Conservation (phyloP, 2,888 invertebrate species). For the Dasypolia templi region DNA sequence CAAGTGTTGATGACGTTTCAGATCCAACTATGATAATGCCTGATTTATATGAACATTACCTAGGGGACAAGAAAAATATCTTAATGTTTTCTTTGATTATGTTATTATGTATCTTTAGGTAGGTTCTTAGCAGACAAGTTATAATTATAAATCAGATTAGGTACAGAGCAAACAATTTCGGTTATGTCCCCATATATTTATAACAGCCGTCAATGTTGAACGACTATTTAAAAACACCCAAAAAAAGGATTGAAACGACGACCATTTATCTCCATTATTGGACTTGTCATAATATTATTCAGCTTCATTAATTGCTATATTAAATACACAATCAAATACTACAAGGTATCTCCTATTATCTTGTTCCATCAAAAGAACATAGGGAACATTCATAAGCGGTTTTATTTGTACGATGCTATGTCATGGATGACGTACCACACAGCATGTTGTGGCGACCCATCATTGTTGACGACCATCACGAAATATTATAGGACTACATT, state of each 20-base stretch:
- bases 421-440: constrained; percentile 40
- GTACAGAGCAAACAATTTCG: not conserved
- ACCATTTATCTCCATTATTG: not conserved
- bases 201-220: too few species aligned
- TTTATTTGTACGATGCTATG: constrained; percentile 36
- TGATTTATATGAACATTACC: constrained; percentile 6
- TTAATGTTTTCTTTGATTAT: not conserved
- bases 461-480: constrained; percentile 5
- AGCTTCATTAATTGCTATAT: constrained; percentile 8
- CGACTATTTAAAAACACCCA: constrained; percentile 1
- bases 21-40: constrained; percentile 20
- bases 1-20: constrained; percentile 30
- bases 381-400: constrained; percentile 29
- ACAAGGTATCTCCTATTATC: constrained; percentile 34
- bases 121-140: not conserved
- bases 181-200: not conserved
- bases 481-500: not conserved
- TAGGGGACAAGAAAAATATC: not conserved
- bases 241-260: not conserved
- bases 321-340: constrained; percentile 10
- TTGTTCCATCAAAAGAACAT: constrained; percentile 24
- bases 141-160: not conserved
- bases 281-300: constrained; percentile 4
- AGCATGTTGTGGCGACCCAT: constrained; percentile 1
- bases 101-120: not conserved